phyloP scores from a whole-genome alignment of 1,140 invertebrate genomes.

The Drosophila cardini region DNA sequence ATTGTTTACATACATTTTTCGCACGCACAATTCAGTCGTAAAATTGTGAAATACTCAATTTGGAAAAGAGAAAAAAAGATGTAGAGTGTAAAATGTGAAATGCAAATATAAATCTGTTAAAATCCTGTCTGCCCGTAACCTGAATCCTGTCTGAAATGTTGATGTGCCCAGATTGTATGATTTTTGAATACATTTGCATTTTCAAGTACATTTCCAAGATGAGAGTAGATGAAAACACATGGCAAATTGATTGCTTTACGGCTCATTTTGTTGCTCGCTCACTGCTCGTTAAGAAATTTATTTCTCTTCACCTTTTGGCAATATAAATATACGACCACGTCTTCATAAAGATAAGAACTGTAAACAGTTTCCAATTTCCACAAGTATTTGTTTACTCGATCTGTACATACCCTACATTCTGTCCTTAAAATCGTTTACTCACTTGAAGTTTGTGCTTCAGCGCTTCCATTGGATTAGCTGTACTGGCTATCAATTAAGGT shows the following conservation, averaged over 20 bases:
- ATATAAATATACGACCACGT: constrained; percentile 27
- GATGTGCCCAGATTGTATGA: constrained; percentile 31
- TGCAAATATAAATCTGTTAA: constrained; percentile 67
- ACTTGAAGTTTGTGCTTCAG: too few relatives aligned
- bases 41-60: constrained; percentile 9
- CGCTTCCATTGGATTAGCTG: too few relatives aligned
- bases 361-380: neutral
- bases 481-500: too few relatives aligned
- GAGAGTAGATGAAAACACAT: constrained; percentile 67
- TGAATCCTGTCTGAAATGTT: constrained; percentile 35
- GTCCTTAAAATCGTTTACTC: too few relatives aligned
- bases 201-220: constrained; percentile 61
- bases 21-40: constrained; percentile 23
- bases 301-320: constrained; percentile 51
- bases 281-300: constrained; percentile 71
- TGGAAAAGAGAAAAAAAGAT: neutral
- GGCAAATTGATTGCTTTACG: constrained; percentile 79
- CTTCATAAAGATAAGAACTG: constrained; percentile 50
- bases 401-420: too few relatives aligned
- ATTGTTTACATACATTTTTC: constrained; percentile 54
- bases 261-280: constrained; percentile 70
- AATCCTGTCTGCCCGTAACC: constrained; percentile 6
- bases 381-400: neutral
- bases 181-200: constrained; percentile 44
- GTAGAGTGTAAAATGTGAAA: constrained; percentile 22